Conservation (phyloP, 2,113 vertebrate species). For the Anarrhichthys ocellatus region DNA sequence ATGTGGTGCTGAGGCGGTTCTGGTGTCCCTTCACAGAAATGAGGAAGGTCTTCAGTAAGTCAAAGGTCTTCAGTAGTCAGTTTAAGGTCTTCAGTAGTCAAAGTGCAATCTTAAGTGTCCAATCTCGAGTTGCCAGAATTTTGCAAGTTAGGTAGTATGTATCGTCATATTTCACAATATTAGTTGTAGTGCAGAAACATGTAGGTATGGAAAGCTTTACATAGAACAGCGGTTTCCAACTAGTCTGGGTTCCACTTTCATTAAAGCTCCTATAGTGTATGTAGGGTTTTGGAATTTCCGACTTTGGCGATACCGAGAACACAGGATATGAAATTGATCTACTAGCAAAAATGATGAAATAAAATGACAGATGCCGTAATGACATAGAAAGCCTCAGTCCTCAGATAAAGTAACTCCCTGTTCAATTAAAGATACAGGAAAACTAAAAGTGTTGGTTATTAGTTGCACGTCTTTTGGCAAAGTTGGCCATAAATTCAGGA, state of each 20-base stretch:
- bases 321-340: not conserved
- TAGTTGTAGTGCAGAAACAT: no score
- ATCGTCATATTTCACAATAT: no score
- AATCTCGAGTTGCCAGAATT: no score
- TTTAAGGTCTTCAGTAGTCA: not conserved
- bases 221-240: not conserved
- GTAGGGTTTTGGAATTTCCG: not conserved
- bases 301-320: not conserved
- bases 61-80: not conserved
- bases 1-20: constrained; percentile 4
- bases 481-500: not conserved
- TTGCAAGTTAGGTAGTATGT: no score
- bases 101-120: not conserved
- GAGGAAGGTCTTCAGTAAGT: not conserved
- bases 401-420: not conserved
- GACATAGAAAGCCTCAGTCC: no score
- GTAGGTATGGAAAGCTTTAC: not conserved
- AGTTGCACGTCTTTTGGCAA: not conserved
- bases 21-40: not conserved
- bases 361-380: not conserved
- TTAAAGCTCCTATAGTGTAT: not conserved
- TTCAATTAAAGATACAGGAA: not conserved
- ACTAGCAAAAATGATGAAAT: not conserved
- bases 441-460: not conserved
- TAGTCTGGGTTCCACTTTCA: not conserved